Base-by-base conservation (phyloP, 1,140 invertebrate genomes). In the Campodea augens region DNA sequence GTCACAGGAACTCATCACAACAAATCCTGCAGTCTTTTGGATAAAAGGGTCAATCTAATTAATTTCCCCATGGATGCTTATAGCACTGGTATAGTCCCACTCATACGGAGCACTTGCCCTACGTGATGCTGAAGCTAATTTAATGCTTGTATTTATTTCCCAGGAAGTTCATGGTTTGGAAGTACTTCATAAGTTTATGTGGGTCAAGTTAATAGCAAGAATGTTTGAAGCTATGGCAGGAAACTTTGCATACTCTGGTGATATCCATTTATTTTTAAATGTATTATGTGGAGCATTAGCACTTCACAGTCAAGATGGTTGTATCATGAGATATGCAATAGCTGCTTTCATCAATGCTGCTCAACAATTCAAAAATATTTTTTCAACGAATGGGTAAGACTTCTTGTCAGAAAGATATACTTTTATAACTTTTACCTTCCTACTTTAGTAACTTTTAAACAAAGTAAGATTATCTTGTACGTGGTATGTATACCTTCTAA, bases 201-300 rank as follows among this genome's bases (percentile, higher is more conserved):
- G 95, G 95, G 86, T 93, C 1, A 81, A 90, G 50, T 65, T 98
- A 19, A 92, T 98, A 52, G 81, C 85, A 0, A 74, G 89, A 39
- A 95, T 99, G 90, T 98, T 98, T 60, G 88, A 92, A 65, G 89
- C 89, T 0, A 98, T 98, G 90, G 88, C 89, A 3, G 87, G 87
- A 13, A 96, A 98, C 57, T 97, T 98, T 58, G 91, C 90, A 1
- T 96, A 95, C 60, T 93, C 91, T 0, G 82, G 86, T 29, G 95
- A 99, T 60, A 88, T 99, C 39, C 90, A 95, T 60, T 63, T 99
- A 25, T 98, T 99, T 56, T 67, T 99, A 12, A 98, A 97, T 66
- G 95, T 98, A 1, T 69, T 99, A 18, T 98, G 97, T 58, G 96
- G 93, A 2, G 84, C 91, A 2, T 68, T 98, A n/a, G 83, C 97